These are phyloP conservation scores for Venustoraphidia nigricollis DNA, from an alignment of 2,888 invertebrate genomes.

Conservation along the genomic window DNA sequence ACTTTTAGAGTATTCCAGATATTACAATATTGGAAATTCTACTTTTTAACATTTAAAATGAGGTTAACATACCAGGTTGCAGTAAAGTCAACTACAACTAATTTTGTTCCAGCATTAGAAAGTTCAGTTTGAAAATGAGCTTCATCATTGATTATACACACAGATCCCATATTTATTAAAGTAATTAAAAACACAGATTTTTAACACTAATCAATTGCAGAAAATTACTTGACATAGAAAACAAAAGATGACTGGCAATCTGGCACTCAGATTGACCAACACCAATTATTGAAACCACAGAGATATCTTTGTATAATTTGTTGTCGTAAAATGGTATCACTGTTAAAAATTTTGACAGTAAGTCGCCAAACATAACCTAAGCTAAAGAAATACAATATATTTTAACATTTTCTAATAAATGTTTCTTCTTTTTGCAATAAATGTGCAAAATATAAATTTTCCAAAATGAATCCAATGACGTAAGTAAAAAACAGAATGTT, in stretches of 20 bases:
- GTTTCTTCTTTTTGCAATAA: background rate
- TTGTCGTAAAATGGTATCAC: too few relatives aligned
- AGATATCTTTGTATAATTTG: too few relatives aligned
- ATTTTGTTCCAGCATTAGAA: constrained; percentile 66
- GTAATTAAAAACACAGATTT: background rate
- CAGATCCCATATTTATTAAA: constrained; percentile 15
- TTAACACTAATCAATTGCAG: too few relatives aligned
- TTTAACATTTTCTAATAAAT: background rate
- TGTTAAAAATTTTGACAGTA: too few relatives aligned
- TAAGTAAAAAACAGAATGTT: constrained; percentile 16
- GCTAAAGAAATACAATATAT: too few relatives aligned
- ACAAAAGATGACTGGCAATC: too few relatives aligned
- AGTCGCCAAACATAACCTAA: too few relatives aligned
- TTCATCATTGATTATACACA: constrained; percentile 55
- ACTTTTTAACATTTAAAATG: constrained; percentile 1
- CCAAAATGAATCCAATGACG: constrained; percentile 48
- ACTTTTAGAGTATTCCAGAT: too few relatives aligned
- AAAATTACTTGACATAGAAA: too few relatives aligned
- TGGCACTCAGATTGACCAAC: too few relatives aligned
- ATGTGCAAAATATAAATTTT: background rate
- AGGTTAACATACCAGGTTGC: constrained; percentile 65
- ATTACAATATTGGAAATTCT: too few relatives aligned
- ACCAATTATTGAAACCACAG: too few relatives aligned
- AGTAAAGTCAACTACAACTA: constrained; percentile 90
- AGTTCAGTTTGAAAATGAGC: constrained; percentile 74